A percentile compares a stretch with the other conserved stretches of the same genome.
Evolutionary conservation across 2,888 invertebrate species (phyloP).

Genomic region (Drosophila longiperda): DNA sequence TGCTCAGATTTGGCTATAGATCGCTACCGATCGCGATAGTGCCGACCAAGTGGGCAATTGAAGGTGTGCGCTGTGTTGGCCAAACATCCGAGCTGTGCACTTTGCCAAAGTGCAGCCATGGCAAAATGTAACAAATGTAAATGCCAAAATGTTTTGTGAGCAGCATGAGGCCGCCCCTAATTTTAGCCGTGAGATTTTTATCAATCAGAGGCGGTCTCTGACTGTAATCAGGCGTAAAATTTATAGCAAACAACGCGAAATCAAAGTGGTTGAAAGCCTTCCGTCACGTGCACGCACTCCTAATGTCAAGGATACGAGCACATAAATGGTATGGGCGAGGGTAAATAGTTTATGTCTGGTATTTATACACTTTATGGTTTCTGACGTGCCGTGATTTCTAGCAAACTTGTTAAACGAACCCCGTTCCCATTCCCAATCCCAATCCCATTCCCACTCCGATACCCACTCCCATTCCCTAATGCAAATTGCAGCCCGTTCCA

Average conservation of each 20-base stretch:
- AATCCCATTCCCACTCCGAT: background rate
- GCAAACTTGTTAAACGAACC: slow-evolving; percentile 63
- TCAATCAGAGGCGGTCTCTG: slow-evolving; percentile 60
- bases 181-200: slow-evolving; percentile 73
- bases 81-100: slow-evolving; percentile 64
- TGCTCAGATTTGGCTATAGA: slow-evolving; percentile 56
- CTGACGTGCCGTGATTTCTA: slow-evolving; percentile 79
- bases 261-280: slow-evolving; percentile 76
- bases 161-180: slow-evolving; percentile 25
- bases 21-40: slow-evolving; percentile 36
- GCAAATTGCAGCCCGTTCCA: slow-evolving; percentile 71
- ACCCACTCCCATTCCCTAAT: slow-evolving; percentile 34
- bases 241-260: slow-evolving; percentile 67
- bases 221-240: slow-evolving; percentile 78
- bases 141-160: slow-evolving; percentile 14
- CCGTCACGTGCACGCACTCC: slow-evolving; percentile 74
- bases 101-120: slow-evolving; percentile 31
- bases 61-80: slow-evolving; percentile 54
- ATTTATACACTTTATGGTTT: slow-evolving; percentile 82
- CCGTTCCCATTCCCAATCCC: background rate
- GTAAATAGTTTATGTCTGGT: slow-evolving; percentile 69
- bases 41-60: slow-evolving; percentile 62
- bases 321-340: slow-evolving; percentile 29
- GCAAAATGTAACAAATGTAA: slow-evolving; percentile 22
- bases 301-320: slow-evolving; percentile 68